Percentiles rank a stretch among this genome's conserved stretches.
Conservation (phyloP, 2,797 vertebrate genomes). For the Natrix natrix region DNA sequence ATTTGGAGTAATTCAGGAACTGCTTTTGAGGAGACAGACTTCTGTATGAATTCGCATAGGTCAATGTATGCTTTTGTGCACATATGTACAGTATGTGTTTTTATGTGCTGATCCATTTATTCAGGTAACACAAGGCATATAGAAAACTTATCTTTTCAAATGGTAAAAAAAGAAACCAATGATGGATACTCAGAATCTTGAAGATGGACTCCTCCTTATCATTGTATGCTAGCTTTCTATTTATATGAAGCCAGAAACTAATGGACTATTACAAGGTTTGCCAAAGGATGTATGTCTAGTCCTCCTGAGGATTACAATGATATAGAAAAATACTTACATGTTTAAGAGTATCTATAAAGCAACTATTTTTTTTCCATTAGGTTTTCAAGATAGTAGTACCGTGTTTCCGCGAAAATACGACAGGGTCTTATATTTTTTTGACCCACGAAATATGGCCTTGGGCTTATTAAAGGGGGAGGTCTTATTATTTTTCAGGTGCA, state of each 20-base stretch:
- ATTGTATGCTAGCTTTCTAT: background rate
- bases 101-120: background rate
- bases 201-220: no score
- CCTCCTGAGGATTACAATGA: background rate
- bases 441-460: no score
- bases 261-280: background rate
- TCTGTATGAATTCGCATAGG: no score
- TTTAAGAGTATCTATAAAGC: background rate
- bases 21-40: background rate
- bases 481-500: no score
- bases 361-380: background rate
- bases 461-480: no score
- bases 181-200: background rate
- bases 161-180: background rate
- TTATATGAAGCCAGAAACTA: background rate
- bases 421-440: no score
- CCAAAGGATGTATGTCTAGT: background rate
- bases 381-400: background rate
- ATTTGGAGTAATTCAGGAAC: background rate
- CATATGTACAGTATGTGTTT: background rate
- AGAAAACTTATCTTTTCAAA: background rate
- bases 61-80: background rate
- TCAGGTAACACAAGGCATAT: slow-evolving; percentile 11
- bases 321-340: background rate
- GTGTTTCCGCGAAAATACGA: no score